These are phyloP conservation scores for Vulpes ferrilata DNA, from an alignment of 2,113 vertebrate genomes.

Conservation along the genomic window DNA sequence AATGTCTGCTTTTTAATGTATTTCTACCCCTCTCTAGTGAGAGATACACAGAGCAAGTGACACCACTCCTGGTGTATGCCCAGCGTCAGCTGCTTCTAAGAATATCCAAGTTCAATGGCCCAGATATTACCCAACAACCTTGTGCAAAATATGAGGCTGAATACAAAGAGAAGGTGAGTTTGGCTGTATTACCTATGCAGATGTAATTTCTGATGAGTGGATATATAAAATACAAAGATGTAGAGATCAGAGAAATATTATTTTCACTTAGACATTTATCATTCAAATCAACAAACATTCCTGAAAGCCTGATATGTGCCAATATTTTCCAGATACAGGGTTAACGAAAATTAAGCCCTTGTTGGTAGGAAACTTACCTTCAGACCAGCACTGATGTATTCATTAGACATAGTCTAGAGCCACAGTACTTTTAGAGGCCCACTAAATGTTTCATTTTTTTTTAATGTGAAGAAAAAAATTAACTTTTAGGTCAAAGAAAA, in stretches of 20 bases:
- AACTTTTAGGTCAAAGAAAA: conserved; percentile 6
- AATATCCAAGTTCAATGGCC: conserved; percentile 83
- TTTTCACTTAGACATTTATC: background rate
- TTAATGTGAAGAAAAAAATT: background rate
- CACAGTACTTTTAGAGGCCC: background rate
- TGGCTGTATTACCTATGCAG: background rate
- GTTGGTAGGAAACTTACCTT: background rate
- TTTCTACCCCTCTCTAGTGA: conserved; percentile 87
- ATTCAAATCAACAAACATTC: background rate
- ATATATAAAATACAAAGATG: background rate
- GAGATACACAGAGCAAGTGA: conserved; percentile 91
- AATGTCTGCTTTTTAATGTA: conserved; percentile 25
- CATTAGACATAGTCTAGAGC: background rate
- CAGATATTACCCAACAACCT: conserved; percentile 86
- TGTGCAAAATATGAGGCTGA: conserved; percentile 81
- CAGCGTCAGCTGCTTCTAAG: conserved; percentile 93
- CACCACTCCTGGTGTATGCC: conserved; percentile 92
- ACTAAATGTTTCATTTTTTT: background rate
- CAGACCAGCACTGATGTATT: background rate
- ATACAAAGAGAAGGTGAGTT: conserved; percentile 88
- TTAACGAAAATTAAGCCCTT: background rate
- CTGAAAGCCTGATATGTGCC: background rate
- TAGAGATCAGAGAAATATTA: background rate
- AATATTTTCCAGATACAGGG: background rate
- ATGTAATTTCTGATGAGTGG: background rate